phyloP scores from a whole-genome alignment of 2,797 vertebrate genomes.

The Varecia variegata region DNA sequence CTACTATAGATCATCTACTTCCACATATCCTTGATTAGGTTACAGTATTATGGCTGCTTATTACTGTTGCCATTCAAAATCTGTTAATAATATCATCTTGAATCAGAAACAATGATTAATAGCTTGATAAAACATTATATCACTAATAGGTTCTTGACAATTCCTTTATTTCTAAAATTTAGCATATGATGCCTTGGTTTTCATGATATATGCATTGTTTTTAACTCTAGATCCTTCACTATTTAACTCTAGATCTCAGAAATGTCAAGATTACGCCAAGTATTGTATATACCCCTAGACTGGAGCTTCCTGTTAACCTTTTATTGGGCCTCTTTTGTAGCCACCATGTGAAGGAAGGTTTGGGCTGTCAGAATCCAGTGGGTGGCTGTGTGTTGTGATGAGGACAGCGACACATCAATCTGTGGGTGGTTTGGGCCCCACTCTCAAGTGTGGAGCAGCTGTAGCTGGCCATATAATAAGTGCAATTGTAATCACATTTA shows the following conservation, averaged over 20 bases:
- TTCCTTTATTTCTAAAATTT: conserved; percentile 46
- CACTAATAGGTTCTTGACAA: background rate
- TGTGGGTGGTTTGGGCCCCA: background rate
- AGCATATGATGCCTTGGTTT: background rate
- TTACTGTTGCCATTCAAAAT: background rate
- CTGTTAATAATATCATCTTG: background rate
- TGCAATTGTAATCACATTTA: conserved; percentile 45
- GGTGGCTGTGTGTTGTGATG: background rate
- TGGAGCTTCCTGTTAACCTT: background rate
- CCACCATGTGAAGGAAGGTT: background rate
- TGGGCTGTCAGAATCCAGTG: background rate
- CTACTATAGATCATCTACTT: background rate
- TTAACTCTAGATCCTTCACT: background rate
- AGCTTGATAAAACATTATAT: background rate
- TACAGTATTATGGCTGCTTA: background rate
- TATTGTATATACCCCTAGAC: background rate
- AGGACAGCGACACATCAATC: conserved; percentile 38
- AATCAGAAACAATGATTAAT: conserved; percentile 4
- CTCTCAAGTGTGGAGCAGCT: background rate
- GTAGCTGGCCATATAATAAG: conserved; percentile 19
- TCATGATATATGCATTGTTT: background rate
- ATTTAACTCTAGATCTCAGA: background rate
- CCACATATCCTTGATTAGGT: background rate
- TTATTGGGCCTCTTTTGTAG: rapidly evolving
- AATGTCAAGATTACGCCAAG: background rate